phyloP scores from a whole-genome alignment of 2,797 vertebrate species.

The Benthosema pterotum region DNA sequence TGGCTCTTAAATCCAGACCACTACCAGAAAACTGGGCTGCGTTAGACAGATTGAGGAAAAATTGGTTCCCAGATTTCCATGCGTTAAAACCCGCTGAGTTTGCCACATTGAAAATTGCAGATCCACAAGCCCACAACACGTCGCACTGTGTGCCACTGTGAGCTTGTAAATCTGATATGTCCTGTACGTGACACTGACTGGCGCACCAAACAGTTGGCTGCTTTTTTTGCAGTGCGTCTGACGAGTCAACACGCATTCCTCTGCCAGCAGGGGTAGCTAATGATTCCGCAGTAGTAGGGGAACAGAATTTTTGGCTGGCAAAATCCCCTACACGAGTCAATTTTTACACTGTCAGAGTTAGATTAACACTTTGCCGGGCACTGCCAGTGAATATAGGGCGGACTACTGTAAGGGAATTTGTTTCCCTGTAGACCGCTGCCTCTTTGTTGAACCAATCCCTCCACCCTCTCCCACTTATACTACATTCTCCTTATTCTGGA shows the following conservation, averaged over 20 bases:
- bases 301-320: neutral
- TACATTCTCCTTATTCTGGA: slow-evolving; percentile 4
- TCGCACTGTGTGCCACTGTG: too few species aligned
- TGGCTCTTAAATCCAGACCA: neutral
- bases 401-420: slow-evolving; percentile 10
- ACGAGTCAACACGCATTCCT: slow-evolving; percentile 3
- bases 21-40: neutral
- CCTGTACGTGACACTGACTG: too few species aligned
- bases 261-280: slow-evolving; percentile 9
- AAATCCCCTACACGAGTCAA: too few species aligned
- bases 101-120: too few species aligned
- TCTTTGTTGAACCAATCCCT: slow-evolving; percentile 9
- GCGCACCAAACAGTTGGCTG: too few species aligned
- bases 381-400: slow-evolving; percentile 15
- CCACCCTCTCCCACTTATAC: slow-evolving; percentile 6
- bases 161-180: too few species aligned
- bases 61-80: too few species aligned
- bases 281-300: slow-evolving; percentile 1
- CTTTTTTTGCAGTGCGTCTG: neutral
- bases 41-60: neutral
- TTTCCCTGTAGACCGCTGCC: slow-evolving; percentile 29
- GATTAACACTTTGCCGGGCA: neutral
- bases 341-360: too few species aligned
- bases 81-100: too few species aligned
- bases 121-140: too few species aligned